phyloP scores from a whole-genome alignment of 2,888 invertebrate species.

The Microplitis deprimator region DNA sequence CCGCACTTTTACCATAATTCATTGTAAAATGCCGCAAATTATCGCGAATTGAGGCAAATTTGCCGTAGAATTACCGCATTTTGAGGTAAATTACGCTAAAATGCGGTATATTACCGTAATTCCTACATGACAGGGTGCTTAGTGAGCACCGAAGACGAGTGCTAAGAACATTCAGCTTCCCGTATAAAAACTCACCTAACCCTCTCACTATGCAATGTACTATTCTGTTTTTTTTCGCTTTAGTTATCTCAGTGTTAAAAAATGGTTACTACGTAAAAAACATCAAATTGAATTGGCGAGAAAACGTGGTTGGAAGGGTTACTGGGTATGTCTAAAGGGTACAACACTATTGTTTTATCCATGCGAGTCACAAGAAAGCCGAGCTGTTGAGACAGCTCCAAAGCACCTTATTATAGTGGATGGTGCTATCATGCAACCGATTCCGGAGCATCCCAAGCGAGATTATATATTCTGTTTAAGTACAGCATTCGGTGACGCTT shows the following conservation, averaged over 20 bases:
- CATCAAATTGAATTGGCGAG: conserved; percentile 93
- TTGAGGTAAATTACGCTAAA: too few species aligned
- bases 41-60: too few species aligned
- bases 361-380: conserved; percentile 91
- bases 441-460: conserved; percentile 98
- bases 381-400: conserved; percentile 92
- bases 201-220: too few species aligned
- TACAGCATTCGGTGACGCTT: conserved; percentile 98
- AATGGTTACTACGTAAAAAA: conserved; percentile 97
- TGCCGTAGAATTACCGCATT: too few species aligned
- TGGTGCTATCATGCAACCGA: conserved; percentile 97
- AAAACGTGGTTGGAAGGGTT: conserved; percentile 97
- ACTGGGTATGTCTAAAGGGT: conserved; percentile 98
- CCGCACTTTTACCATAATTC: too few species aligned
- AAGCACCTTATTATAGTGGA: conserved; percentile 97
- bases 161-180: too few species aligned
- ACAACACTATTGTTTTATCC: conserved; percentile 96
- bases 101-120: too few species aligned
- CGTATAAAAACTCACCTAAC: too few species aligned
- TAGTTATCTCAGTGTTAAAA: conserved; percentile 97
- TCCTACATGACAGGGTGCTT: too few species aligned
- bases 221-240: conserved; percentile 49
- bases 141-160: too few species aligned
- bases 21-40: too few species aligned
- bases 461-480: conserved; percentile 98